A percentile compares a stretch with the other conserved stretches of the same genome.
Evolutionary conservation across 2,888 invertebrate species (phyloP).

Genomic region (Scotopteryx bipunctaria): DNA sequence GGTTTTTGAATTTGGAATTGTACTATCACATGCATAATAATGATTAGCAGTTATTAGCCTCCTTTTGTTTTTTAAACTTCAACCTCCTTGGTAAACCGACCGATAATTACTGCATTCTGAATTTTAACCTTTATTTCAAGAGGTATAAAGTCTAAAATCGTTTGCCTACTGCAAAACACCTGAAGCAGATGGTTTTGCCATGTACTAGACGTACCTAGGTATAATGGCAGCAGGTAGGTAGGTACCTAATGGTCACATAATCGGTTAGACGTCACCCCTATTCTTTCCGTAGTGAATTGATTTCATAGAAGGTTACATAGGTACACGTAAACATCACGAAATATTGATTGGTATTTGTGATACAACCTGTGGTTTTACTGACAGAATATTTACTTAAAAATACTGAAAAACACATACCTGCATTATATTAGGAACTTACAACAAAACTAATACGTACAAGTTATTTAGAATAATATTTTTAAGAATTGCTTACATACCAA

Average conservation of each 20-base stretch:
- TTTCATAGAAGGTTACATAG: slow-evolving; percentile 14
- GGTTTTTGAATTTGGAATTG: slow-evolving; percentile 7
- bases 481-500: too few relatives aligned
- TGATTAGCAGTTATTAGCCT: too few relatives aligned
- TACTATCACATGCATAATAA: too few relatives aligned
- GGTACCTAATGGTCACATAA: slow-evolving; percentile 17
- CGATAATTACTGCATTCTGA: too few relatives aligned
- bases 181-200: slow-evolving; percentile 3
- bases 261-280: slow-evolving; percentile 14
- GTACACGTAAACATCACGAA: background rate
- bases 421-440: too few relatives aligned
- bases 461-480: too few relatives aligned
- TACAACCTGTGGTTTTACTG: background rate
- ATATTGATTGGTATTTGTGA: background rate
- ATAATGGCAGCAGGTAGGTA: background rate
- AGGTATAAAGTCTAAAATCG: background rate
- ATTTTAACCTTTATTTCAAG: background rate
- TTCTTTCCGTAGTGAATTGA: slow-evolving; percentile 7
- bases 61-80: too few relatives aligned
- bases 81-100: too few relatives aligned
- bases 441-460: too few relatives aligned
- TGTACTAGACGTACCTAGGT: background rate
- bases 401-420: too few relatives aligned
- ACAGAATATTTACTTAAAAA: too few relatives aligned
- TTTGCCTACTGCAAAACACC: background rate